Evolutionary conservation across 2,888 invertebrate species (phyloP).

Genomic region (Apamea anceps): DNA sequence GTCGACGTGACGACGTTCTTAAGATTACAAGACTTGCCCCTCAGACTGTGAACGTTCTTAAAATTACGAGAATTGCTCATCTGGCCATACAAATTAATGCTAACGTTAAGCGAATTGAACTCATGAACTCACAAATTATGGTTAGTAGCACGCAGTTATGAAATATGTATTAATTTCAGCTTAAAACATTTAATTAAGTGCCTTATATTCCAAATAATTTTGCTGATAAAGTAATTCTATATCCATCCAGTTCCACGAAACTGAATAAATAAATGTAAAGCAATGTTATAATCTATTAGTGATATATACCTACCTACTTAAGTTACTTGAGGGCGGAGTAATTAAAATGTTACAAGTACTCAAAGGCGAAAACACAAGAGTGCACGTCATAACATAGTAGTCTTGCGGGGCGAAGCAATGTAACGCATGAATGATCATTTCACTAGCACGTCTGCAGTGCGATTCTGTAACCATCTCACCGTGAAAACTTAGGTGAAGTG

Average conservation of each 20-base stretch:
- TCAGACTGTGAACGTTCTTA: too few species aligned
- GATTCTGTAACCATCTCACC: too few species aligned
- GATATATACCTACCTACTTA: neutral
- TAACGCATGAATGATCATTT: neutral
- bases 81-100: neutral
- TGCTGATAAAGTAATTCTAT: conserved; percentile 28
- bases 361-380: neutral
- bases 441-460: neutral
- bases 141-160: neutral
- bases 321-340: conserved; percentile 19
- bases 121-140: neutral
- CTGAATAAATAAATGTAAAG: conserved; percentile 33
- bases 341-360: conserved; percentile 27
- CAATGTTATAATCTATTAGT: conserved; percentile 8
- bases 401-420: neutral
- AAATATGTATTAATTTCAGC: conserved; percentile 17
- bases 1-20: too few species aligned
- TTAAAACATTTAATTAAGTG: conserved; percentile 27
- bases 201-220: conserved; percentile 16
- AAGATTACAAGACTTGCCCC: too few species aligned
- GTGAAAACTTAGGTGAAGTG: too few species aligned
- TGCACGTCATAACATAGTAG: neutral
- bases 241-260: conserved; percentile 15
- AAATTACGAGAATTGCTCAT: too few species aligned
- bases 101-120: neutral